phyloP scores from a whole-genome alignment of 2,888 invertebrate species.

The Agriopis leucophaearia region DNA sequence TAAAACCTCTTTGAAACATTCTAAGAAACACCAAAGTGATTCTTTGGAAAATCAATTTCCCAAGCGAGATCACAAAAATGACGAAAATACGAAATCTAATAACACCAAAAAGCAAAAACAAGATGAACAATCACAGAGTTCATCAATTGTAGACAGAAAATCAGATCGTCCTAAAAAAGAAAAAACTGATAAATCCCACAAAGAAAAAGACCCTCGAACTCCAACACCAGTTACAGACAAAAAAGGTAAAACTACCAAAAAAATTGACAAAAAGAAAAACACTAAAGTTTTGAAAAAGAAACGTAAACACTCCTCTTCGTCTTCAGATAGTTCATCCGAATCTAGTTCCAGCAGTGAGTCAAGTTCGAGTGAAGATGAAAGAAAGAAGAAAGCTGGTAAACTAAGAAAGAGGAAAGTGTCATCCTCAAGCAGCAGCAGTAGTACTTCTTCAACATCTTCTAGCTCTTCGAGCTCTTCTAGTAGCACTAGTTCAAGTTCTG shows the following conservation, averaged over 20 bases:
- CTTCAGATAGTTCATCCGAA: constrained; percentile 71
- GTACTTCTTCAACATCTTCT: constrained; percentile 47
- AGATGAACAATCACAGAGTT: constrained; percentile 12
- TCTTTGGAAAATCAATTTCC: constrained; percentile 38
- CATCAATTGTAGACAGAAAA: neutral
- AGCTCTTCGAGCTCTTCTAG: constrained; percentile 70
- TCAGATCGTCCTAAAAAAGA: constrained; percentile 1
- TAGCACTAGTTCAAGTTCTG: constrained; percentile 70
- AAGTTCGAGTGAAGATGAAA: constrained; percentile 71
- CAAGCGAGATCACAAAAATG: constrained; percentile 49
- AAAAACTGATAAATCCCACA: constrained; percentile 19
- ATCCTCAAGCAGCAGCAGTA: constrained; percentile 71
- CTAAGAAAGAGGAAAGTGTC: constrained; percentile 67
- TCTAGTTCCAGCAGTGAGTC: constrained; percentile 72
- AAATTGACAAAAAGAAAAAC: constrained; percentile 40
- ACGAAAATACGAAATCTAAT: constrained; percentile 23
- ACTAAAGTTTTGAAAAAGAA: constrained; percentile 53
- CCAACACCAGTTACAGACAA: constrained; percentile 14
- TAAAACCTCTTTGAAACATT: neutral
- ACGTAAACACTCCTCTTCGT: constrained; percentile 72
- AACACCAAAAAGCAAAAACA: constrained; percentile 28
- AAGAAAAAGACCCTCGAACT: constrained; percentile 16
- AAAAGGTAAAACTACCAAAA: constrained; percentile 25
- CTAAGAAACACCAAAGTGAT: neutral
- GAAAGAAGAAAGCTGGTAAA: constrained; percentile 60